A percentile compares a stretch with the other conserved stretches of the same genome.
Evolutionary conservation across 2,888 invertebrate species (phyloP).

Genomic region (Holacanthella duospinosa): DNA sequence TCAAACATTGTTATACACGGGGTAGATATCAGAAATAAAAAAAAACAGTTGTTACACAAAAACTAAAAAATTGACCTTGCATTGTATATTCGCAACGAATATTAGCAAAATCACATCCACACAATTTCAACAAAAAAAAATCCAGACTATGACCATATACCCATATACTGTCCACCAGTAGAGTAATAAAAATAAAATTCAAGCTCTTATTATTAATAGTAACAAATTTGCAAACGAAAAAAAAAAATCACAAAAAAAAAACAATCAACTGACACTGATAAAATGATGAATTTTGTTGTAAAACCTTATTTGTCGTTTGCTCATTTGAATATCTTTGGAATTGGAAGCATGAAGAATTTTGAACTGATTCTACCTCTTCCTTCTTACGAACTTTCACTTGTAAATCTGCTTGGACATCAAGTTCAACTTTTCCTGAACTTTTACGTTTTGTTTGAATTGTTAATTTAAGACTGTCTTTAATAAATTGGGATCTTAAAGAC

Average conservation of each 20-base stretch:
- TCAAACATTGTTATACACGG: neutral
- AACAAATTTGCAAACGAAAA: neutral
- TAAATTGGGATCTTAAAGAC: slow-evolving; percentile 77
- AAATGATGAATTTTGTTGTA: neutral
- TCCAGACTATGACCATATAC: neutral
- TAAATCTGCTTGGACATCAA: slow-evolving; percentile 41
- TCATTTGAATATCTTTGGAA: neutral
- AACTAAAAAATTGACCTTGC: neutral
- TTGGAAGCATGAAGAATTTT: neutral
- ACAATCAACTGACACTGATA: slow-evolving; percentile 10
- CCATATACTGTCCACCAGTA: neutral
- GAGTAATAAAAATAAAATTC: neutral
- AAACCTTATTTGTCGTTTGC: slow-evolving; percentile 16
- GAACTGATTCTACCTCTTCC: slow-evolving; percentile 43
- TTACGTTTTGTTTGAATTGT: slow-evolving; percentile 81
- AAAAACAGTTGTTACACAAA: neutral
- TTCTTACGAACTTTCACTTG: slow-evolving; percentile 40
- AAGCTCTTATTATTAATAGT: neutral
- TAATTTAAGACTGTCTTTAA: slow-evolving; percentile 77
- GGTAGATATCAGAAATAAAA: neutral
- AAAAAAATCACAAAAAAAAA: slow-evolving; percentile 7
- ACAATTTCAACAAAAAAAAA: slow-evolving; percentile 2
- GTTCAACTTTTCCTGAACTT: slow-evolving; percentile 50
- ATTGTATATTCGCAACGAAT: neutral
- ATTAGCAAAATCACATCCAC: neutral